These are phyloP conservation scores for Anguilla japonica DNA, from an alignment of 2,113 vertebrate genomes.

Conservation along the genomic window DNA sequence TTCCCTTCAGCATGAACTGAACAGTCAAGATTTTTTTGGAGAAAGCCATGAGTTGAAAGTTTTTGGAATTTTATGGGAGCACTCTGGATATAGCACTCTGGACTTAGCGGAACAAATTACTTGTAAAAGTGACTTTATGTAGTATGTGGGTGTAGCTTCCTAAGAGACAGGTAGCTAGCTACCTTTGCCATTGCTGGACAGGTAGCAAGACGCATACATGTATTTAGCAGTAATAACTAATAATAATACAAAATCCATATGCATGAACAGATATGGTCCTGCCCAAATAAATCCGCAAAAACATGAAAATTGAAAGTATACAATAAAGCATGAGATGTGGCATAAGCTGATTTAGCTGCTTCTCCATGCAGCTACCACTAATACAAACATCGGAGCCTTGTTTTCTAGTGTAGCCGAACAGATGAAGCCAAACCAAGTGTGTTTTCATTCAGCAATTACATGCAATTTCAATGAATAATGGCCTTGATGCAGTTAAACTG, in stretches of 20 bases:
- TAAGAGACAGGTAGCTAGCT: background rate
- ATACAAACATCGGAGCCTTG: background rate
- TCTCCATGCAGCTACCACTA: too few relatives aligned
- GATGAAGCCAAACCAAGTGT: background rate
- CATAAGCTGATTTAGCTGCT: too few relatives aligned
- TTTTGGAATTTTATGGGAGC: background rate
- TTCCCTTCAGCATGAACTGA: background rate
- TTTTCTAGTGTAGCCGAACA: background rate
- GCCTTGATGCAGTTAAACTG: background rate
- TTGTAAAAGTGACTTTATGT: too few relatives aligned
- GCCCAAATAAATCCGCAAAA: too few relatives aligned
- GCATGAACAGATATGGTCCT: too few relatives aligned
- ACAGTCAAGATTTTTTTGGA: background rate
- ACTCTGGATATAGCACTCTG: background rate
- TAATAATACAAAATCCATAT: too few relatives aligned
- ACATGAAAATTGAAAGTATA: too few relatives aligned
- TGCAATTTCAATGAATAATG: background rate
- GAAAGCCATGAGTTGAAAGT: background rate
- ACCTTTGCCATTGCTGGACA: background rate
- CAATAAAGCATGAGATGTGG: too few relatives aligned
- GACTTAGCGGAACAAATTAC: too few relatives aligned
- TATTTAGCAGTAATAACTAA: too few relatives aligned
- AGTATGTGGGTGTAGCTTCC: too few relatives aligned
- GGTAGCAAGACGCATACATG: background rate
- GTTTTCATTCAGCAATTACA: background rate